Percentiles rank a stretch among this genome's conserved stretches.
These are phyloP conservation scores for Hoplostethus mediterraneus DNA, from an alignment of 2,797 vertebrate species.

Conservation along the genomic window DNA sequence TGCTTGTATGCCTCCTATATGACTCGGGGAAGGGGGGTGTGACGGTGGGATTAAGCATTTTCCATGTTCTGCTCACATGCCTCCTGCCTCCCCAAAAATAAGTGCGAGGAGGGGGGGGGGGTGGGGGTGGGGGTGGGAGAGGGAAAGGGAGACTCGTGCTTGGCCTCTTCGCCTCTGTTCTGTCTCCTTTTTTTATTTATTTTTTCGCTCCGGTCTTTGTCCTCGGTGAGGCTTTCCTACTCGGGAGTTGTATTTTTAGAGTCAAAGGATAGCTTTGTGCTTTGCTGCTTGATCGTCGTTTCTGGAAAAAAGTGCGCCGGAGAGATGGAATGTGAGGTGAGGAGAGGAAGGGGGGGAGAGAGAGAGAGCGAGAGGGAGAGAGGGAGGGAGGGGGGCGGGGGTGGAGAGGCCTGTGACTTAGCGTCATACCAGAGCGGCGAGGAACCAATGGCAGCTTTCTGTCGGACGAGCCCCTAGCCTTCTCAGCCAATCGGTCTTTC, in stretches of 20 bases:
- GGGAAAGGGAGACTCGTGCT: slow-evolving; percentile 19
- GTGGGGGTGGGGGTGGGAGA: too few relatives aligned
- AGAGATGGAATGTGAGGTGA: slow-evolving; percentile 81
- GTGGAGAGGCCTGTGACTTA: slow-evolving; percentile 64
- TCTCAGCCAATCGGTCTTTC: slow-evolving; percentile 70
- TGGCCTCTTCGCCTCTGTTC: slow-evolving; percentile 30
- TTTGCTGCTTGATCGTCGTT: slow-evolving; percentile 75
- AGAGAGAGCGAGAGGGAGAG: slow-evolving; percentile 31
- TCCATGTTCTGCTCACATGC: slow-evolving; percentile 69
- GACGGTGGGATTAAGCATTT: slow-evolving; percentile 64
- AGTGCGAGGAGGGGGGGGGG: background rate
- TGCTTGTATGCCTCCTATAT: slow-evolving; percentile 48
- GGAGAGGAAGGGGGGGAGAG: slow-evolving; percentile 60
- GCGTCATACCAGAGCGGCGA: slow-evolving; percentile 78
- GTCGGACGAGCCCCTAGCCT: slow-evolving; percentile 80
- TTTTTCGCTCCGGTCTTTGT: slow-evolving; percentile 63
- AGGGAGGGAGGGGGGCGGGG: slow-evolving; percentile 18
- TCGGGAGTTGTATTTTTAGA: slow-evolving; percentile 75
- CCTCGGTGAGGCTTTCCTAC: slow-evolving; percentile 62
- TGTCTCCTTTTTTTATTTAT: slow-evolving; percentile 34
- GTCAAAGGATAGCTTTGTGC: slow-evolving; percentile 81
- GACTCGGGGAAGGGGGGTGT: slow-evolving; percentile 46
- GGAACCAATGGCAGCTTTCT: slow-evolving; percentile 66
- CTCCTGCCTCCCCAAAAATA: slow-evolving; percentile 45
- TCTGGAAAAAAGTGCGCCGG: slow-evolving; percentile 73